Percentiles rank a stretch among this genome's conserved stretches.
phyloP scores from a whole-genome alignment of 1,140 invertebrate species.

The Leptestheria dahalacensis region DNA sequence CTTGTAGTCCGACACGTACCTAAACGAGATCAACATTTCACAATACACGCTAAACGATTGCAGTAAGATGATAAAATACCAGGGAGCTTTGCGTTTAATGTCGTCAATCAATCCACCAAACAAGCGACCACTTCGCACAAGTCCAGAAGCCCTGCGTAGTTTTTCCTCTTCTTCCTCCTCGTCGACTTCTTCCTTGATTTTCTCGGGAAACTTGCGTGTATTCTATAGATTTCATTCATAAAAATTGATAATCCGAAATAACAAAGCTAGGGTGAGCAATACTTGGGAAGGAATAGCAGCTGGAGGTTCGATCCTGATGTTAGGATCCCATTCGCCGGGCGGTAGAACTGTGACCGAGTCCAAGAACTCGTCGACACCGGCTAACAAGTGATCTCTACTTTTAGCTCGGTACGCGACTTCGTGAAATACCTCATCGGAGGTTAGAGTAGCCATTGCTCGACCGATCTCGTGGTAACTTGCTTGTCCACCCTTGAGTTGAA shows the following conservation, averaged over 20 bases:
- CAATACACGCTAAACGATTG: not conserved
- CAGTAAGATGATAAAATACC: constrained; percentile 16
- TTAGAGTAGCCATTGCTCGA: constrained; percentile 26
- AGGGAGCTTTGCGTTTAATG: constrained; percentile 26
- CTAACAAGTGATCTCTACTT: constrained; percentile 25
- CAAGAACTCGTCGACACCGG: constrained; percentile 30
- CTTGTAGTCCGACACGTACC: constrained; percentile 28
- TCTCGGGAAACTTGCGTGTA: constrained; percentile 20
- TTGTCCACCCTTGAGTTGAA: constrained; percentile 8
- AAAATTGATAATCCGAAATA: too few relatives aligned
- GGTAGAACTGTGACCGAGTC: constrained; percentile 29
- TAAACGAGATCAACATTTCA: constrained; percentile 12
- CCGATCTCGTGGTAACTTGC: constrained; percentile 25
- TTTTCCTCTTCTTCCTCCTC: constrained; percentile 27
- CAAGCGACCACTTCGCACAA: constrained; percentile 20
- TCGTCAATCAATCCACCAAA: constrained; percentile 30
- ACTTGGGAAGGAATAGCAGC: constrained; percentile 21
- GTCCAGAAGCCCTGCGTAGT: constrained; percentile 21
- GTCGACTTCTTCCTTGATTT: constrained; percentile 20
- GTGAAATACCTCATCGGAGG: constrained; percentile 29
- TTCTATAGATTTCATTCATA: too few relatives aligned
- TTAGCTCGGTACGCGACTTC: constrained; percentile 25
- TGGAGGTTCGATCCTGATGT: constrained; percentile 27
- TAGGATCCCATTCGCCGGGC: constrained; percentile 30
- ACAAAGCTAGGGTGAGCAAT: too few relatives aligned